Evolutionary conservation across 2,113 vertebrate species (phyloP), one percentile per base, ranked within the genome.

Genomic region (Clarias gariepinus): DNA sequence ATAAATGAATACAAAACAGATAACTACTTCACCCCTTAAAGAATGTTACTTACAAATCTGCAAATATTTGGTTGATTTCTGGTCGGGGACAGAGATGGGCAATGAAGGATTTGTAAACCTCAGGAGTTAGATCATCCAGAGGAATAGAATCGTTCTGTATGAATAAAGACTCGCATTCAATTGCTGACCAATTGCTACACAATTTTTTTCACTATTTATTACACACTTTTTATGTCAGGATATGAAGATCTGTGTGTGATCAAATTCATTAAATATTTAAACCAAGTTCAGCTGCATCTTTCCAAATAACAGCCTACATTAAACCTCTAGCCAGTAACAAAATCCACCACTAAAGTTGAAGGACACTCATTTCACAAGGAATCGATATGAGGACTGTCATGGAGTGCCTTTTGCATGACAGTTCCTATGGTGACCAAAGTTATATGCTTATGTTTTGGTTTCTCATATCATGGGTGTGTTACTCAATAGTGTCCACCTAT

Each of bases 101-200:
- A 92, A 99, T 89, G 91, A 98, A 99, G 82, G 93, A 95, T 92
- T 94, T 95, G 94, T 98, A 99, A n/a, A 96, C 93, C 2, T 99
- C 97, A 23, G 95, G 94, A 0, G 96, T 97, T 88, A 99, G 97
- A 93, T 98, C 97, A 0, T 99, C 98, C 95, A 97, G 95, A 91
- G 96, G 97, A 92, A 99, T 96, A 0, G 96, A 96, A 92, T 99
- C 98, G 15, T 97, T 97, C 98, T 99, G 93, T 47, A 81, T 87
- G 93, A 89, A 85, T n/a, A 52, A 73, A 91, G 82, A 11, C 19
- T 23, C 0, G 2, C 55, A 81, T 23, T 73, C 74, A 84, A 57
- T 30, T 23, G 18, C 12, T 71, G 21, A 82, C 74, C 66, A 74
- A 74, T 82, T 53, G 30, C n/a, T 41, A 33, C 36, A 73, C 16